Conservation (phyloP, 2,113 vertebrate genomes). For the Merops nubicus region DNA sequence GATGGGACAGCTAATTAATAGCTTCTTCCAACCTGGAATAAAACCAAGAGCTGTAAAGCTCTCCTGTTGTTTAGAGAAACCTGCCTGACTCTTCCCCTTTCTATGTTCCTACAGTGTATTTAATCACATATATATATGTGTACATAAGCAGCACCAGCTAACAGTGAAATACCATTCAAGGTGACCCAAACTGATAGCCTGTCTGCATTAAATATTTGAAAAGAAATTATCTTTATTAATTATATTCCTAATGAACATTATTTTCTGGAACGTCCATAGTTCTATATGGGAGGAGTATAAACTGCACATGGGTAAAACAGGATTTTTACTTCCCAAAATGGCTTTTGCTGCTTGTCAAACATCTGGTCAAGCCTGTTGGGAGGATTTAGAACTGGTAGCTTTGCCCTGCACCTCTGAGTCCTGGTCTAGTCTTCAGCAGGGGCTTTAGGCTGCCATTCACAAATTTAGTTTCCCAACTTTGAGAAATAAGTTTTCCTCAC, state of each 20-base stretch:
- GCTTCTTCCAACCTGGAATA: not conserved
- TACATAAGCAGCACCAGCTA: not conserved
- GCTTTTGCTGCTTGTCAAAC: not conserved
- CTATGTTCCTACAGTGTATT: not conserved
- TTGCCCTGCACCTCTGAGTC: not conserved
- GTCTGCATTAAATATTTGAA: not conserved
- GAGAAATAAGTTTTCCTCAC: not conserved
- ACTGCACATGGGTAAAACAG: not conserved
- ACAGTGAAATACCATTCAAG: not conserved
- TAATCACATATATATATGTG: not conserved
- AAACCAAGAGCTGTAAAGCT: not conserved
- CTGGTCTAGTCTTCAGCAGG: not conserved
- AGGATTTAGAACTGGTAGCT: not conserved
- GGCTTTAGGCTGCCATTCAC: not conserved
- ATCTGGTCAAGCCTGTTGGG: not conserved
- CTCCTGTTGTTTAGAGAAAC: not conserved
- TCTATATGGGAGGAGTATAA: not conserved
- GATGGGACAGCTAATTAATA: not conserved
- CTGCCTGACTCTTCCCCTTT: not conserved
- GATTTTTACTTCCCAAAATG: not conserved
- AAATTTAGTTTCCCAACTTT: not conserved
- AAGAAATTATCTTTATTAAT: not conserved
- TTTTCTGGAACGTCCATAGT: not conserved
- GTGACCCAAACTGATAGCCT: not conserved
- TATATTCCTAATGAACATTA: not conserved